Evolutionary conservation across 64 coral and sea anemone genomes (phyloP), one percentile per base, ranked within the genome.

Genomic region (Stichodactyla mertensii): DNA sequence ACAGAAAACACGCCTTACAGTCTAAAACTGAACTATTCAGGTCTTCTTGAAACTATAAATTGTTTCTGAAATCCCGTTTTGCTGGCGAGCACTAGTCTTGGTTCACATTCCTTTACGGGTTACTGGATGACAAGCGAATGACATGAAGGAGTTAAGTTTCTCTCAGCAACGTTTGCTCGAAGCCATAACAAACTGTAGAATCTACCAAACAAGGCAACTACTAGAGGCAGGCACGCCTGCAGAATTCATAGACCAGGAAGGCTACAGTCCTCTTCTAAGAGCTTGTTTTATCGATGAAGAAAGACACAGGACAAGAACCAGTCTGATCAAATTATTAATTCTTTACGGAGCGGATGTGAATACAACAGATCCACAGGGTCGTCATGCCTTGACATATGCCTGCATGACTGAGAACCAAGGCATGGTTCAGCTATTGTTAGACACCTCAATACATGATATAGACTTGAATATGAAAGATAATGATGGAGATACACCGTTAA

Each of bases 281-380:
- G 97, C 93, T 20, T 94, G 85, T 59, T 54, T 78, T 23, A 52
- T 99, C 67, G 86, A 88, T 16, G 88, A 99, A 51, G 71, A 84
- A 78, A 99, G 90, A 60, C 91, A 24, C 28, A 93, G 97, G 4
- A 99, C 93, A 77, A 89, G 93, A n/a, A 61, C 83, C 6, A 89
- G 61, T 52, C 86, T 99, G 85, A 84, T 95, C 7, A 94, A 92
- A 59, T 83, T 99, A 16, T 23, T 99, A 10, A 82, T 99, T 64
- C 90, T 92, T n/a, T 88, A 95, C 58, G 93, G 91, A 23, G 97
- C 88, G 0, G 84, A 99, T 86, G 97, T 99, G 69, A 99, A 99
- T 23, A 56, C 88, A 7, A 89, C 81, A 8, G 93, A 99, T 82
- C 80, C 66, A 8, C 57, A 87, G 66, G 93, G 93, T 54, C 81